Conservation (phyloP, 2,888 invertebrate genomes). For the Brenthis ino region DNA sequence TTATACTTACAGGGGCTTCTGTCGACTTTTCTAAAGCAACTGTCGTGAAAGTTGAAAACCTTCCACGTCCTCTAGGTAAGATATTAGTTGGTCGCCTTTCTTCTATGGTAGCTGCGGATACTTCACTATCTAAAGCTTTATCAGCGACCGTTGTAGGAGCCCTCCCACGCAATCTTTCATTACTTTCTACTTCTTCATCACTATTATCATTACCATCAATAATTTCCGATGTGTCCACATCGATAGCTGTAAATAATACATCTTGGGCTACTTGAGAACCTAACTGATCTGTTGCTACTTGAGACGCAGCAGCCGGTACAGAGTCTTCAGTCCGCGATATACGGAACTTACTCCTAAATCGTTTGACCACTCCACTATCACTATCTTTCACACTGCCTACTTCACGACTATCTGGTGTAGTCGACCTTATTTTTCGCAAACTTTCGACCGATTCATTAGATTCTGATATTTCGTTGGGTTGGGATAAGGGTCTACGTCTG, state of each 20-base stretch:
- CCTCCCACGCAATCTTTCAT: slow-evolving; percentile 49
- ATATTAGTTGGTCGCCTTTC: slow-evolving; percentile 56
- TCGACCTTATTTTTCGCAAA: slow-evolving; percentile 71
- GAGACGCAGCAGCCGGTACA: slow-evolving; percentile 66
- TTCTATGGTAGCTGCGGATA: slow-evolving; percentile 70
- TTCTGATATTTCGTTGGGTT: slow-evolving; percentile 72
- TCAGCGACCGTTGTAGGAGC: slow-evolving; percentile 55
- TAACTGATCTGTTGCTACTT: slow-evolving; percentile 61
- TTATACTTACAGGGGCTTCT: slow-evolving; percentile 50
- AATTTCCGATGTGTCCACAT: slow-evolving; percentile 58
- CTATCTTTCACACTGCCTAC: slow-evolving; percentile 48
- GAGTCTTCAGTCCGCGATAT: slow-evolving; percentile 58
- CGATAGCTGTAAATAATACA: slow-evolving; percentile 81
- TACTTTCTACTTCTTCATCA: slow-evolving; percentile 48
- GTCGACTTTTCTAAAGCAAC: slow-evolving; percentile 49
- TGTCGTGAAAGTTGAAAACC: slow-evolving; percentile 62
- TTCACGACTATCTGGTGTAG: slow-evolving; percentile 76
- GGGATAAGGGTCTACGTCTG: slow-evolving; percentile 66
- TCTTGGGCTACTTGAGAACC: slow-evolving; percentile 64
- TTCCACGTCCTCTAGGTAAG: slow-evolving; percentile 64
- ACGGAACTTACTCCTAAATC: slow-evolving; percentile 58
- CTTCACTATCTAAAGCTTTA: slow-evolving; percentile 63
- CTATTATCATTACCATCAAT: slow-evolving; percentile 45
- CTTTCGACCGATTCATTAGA: slow-evolving; percentile 55
- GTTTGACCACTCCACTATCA: slow-evolving; percentile 47